Base-by-base conservation (phyloP, 2,113 vertebrate genomes). In the Entosphenus tridentatus region DNA sequence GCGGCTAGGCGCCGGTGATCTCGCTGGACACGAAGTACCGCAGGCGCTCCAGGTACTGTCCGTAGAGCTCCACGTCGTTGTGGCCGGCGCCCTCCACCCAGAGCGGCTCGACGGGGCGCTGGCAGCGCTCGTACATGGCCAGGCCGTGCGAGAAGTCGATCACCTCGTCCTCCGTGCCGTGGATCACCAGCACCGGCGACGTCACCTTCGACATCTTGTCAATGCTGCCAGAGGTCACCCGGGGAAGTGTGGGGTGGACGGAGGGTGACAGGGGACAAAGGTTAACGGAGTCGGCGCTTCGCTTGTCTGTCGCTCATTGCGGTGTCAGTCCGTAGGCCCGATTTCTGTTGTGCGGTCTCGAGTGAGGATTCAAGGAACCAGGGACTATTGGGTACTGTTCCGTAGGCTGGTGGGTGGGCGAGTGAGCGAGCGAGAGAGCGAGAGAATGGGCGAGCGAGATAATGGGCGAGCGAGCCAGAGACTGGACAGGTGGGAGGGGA, bases 11-110 rank as follows among this genome's bases (percentile, higher is more conserved):
- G 57, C 72, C 77, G 1, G 80, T 77, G 81, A 97, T 75, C 78
- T 97, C 93, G 77, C 93, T 88, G 67, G 86, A 83, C 74, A 96
- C 90, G 82, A 97, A 96, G 67, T 80, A 86, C 67, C 87, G 86
- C 74, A 97, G 84, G 71, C 92, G 87, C 75, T 97, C 91, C 79
- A 97, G 82, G 78, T 96, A 97, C 80, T 96, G 91, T 77, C 86
- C 89, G 82, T 96, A 96, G 56, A 96, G 80, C 81, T 97, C 93
- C 67, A 96, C 92, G 80, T 97, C 93, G 72, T 97, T 96, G 81
- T 96, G 91, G 14, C 93, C 91, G 0, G 93, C 92, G 3, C 91
- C 93, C 18, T 97, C 93, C 77, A 93, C 93, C 93, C 93, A 95
- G 9, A 97, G 87, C 0, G 93, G 93, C 81, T 96, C 93, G 79